Evolutionary conservation across 2,113 vertebrate species (phyloP).

Genomic region (Sander lucioperca): DNA sequence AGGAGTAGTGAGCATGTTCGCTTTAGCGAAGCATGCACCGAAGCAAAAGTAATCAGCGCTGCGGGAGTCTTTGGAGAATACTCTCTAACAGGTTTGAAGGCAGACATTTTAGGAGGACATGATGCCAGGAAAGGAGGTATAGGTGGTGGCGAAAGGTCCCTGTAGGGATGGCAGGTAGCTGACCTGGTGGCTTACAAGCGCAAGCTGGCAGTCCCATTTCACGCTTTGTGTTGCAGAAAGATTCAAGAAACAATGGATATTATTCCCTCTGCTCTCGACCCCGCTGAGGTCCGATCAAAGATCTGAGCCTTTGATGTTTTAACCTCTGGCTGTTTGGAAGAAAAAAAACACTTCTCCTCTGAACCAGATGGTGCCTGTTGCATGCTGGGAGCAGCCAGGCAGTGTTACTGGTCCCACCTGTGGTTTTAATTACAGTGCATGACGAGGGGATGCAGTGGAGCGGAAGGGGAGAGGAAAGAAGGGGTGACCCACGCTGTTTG

Average conservation of each 20-base stretch:
- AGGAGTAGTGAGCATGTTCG: slow-evolving; percentile 70
- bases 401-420: slow-evolving; percentile 83
- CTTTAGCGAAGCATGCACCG: slow-evolving; percentile 57
- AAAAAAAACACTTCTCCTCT: slow-evolving; percentile 71
- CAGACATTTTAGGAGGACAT: slow-evolving; percentile 59
- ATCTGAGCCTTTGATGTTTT: slow-evolving; percentile 83
- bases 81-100: slow-evolving; percentile 57
- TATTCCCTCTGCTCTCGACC: slow-evolving; percentile 66
- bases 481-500: slow-evolving; percentile 75
- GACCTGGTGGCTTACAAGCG: slow-evolving; percentile 63
- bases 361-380: slow-evolving; percentile 85
- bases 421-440: slow-evolving; percentile 86
- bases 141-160: slow-evolving; percentile 54
- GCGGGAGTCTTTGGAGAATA: slow-evolving; percentile 67
- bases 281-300: slow-evolving; percentile 81
- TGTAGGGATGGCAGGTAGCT: slow-evolving; percentile 52
- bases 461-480: slow-evolving; percentile 70
- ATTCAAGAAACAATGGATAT: slow-evolving; percentile 73
- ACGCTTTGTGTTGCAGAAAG: slow-evolving; percentile 82
- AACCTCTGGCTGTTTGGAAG: slow-evolving; percentile 79
- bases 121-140: slow-evolving; percentile 36
- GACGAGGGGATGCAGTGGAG: slow-evolving; percentile 74
- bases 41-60: slow-evolving; percentile 72
- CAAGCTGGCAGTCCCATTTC: slow-evolving; percentile 73
- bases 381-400: slow-evolving; percentile 82